Percentiles rank a stretch among this genome's conserved stretches.
These are phyloP conservation scores for Paramormyrops kingsleyae DNA, from an alignment of 2,113 vertebrate species.

Conservation along the genomic window DNA sequence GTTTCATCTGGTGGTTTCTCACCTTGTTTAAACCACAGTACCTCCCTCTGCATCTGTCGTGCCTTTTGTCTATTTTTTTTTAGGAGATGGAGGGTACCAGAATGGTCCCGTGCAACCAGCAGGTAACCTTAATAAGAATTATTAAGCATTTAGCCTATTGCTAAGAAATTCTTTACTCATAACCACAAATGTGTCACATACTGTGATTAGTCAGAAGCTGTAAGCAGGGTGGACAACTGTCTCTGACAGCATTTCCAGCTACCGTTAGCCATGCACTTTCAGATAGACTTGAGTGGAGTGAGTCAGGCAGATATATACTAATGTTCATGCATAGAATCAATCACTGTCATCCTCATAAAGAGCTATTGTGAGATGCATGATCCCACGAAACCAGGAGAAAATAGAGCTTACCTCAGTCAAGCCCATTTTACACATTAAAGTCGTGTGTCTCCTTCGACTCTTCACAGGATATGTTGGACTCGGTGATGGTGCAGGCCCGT, in stretches of 20 bases:
- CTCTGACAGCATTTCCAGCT: not conserved
- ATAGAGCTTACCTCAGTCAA: not conserved
- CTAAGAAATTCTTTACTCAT: not conserved
- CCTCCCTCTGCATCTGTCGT: not conserved
- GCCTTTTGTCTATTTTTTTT: constrained; percentile 26
- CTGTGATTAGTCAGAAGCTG: not conserved
- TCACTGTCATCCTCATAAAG: not conserved
- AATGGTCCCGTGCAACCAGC: constrained; percentile 39
- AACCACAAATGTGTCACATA: not conserved
- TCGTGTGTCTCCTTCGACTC: not conserved
- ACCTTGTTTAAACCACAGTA: not conserved
- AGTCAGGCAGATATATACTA: not conserved
- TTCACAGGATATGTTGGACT: constrained; percentile 43
- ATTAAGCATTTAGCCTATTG: not conserved
- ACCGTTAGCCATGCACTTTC: not conserved
- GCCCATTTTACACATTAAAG: not conserved
- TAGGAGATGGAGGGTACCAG: constrained; percentile 39
- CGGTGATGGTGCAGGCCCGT: constrained; percentile 36
- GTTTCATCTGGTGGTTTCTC: not conserved
- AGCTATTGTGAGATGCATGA: not conserved
- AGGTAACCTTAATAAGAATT: constrained; percentile 33
- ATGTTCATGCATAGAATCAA: not conserved
- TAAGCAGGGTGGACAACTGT: not conserved
- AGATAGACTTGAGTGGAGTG: not conserved
- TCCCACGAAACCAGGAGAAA: not conserved